Evolutionary conservation across 35 echinoderm and acorn worm genomes (phyloP).

Genomic region (Chiridota heheva): DNA sequence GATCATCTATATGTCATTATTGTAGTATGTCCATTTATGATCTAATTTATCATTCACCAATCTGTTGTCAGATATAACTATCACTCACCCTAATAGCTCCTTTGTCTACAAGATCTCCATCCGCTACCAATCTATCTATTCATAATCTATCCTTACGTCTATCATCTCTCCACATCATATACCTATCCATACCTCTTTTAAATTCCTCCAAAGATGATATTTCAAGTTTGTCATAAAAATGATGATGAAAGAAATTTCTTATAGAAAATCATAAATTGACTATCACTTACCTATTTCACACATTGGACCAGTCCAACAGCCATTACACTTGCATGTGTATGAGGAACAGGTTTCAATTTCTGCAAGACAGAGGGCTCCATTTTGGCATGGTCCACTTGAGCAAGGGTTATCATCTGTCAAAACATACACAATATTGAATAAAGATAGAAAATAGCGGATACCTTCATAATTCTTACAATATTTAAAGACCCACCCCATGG

Average conservation of each 20-base stretch:
- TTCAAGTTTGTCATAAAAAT: neutral
- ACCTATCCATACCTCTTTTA: no score
- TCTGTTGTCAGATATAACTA: no score
- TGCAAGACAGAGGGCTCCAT: conserved; percentile 33
- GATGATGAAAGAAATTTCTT: neutral
- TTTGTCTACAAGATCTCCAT: no score
- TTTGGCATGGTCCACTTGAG: conserved; percentile 29
- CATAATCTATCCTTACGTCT: no score
- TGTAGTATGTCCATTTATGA: no score
- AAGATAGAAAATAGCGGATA: neutral
- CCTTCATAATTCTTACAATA: neutral
- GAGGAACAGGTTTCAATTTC: neutral
- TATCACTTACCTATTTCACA: neutral
- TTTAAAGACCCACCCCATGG: neutral
- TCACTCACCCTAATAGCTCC: no score
- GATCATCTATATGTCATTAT: no score
- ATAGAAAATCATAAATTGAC: neutral
- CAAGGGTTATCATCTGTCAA: conserved; percentile 38
- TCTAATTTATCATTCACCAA: no score
- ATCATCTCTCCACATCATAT: no score
- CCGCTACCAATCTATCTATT: no score
- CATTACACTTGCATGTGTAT: neutral
- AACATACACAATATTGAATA: neutral
- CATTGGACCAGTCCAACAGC: neutral
- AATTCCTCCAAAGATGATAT: no score